Evolutionary conservation across 2,888 invertebrate species (phyloP).

Genomic region (Elegia similella): DNA sequence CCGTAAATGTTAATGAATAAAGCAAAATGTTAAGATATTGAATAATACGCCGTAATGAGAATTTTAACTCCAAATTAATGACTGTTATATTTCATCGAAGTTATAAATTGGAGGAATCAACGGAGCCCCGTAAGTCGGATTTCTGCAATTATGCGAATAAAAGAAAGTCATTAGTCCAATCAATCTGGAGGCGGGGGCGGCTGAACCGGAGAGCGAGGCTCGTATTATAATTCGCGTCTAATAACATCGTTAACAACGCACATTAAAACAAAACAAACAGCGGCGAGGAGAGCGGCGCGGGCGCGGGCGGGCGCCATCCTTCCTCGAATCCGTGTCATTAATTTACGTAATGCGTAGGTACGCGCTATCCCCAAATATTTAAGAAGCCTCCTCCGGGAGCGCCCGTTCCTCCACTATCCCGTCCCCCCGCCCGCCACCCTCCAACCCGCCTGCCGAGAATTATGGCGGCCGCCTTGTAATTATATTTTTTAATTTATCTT

Average conservation of each 20-base stretch:
- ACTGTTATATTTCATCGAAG: conserved; percentile 56
- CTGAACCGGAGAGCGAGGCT: conserved; percentile 41
- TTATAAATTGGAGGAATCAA: conserved; percentile 53
- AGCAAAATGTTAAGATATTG: conserved; percentile 16
- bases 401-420: conserved; percentile 77
- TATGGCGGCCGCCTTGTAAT: conserved; percentile 85
- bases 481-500: conserved; percentile 88
- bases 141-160: conserved; percentile 72
- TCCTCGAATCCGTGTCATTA: conserved; percentile 82
- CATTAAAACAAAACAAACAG: conserved; percentile 82
- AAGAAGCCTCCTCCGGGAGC: conserved; percentile 82
- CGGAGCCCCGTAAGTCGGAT: conserved; percentile 58
- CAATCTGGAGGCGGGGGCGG: conserved; percentile 46
- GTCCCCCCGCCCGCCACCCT: conserved; percentile 52
- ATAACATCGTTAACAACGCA: conserved; percentile 80
- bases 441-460: conserved; percentile 77
- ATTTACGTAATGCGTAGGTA: conserved; percentile 83
- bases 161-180: conserved; percentile 75
- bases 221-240: conserved; percentile 74
- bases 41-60: conserved; percentile 21
- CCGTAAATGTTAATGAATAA: conserved; percentile 8
- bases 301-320: conserved; percentile 75
- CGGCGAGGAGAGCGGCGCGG: conserved; percentile 51
- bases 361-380: conserved; percentile 83
- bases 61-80: conserved; percentile 42